phyloP scores from a whole-genome alignment of 2,797 vertebrate species.

The Rhincodon typus region DNA sequence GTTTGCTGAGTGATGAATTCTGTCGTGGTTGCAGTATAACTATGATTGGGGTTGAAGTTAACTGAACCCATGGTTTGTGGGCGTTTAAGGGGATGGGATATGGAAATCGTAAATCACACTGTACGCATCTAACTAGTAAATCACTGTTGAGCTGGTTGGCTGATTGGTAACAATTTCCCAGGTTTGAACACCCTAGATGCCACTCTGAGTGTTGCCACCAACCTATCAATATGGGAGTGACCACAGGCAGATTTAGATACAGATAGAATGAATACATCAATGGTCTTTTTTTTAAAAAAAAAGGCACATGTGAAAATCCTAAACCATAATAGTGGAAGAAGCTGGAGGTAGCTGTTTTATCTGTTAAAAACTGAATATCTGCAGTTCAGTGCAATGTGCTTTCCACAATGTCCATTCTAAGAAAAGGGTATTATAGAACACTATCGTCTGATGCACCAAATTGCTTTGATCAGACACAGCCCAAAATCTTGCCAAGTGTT shows the following conservation, averaged over 20 bases:
- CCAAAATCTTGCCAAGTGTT: background rate
- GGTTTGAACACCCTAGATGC: background rate
- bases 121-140: background rate
- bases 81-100: background rate
- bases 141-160: background rate
- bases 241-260: background rate
- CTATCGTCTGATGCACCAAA: background rate
- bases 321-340: background rate
- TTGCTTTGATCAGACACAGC: background rate
- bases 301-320: background rate
- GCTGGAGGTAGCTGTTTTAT: background rate
- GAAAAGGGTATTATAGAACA: background rate
- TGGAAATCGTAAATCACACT: background rate
- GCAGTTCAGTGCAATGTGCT: background rate
- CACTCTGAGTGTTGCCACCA: background rate
- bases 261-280: background rate
- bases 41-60: background rate
- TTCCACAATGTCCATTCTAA: background rate
- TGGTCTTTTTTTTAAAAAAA: background rate
- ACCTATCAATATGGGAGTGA: background rate
- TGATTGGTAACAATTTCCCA: background rate
- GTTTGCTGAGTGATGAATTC: background rate
- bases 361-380: background rate
- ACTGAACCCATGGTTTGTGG: background rate
- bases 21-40: background rate